A percentile compares a stretch with the other conserved stretches of the same genome.
Evolutionary conservation across 2,113 vertebrate species (phyloP).

Genomic region (Lepus timidus): DNA sequence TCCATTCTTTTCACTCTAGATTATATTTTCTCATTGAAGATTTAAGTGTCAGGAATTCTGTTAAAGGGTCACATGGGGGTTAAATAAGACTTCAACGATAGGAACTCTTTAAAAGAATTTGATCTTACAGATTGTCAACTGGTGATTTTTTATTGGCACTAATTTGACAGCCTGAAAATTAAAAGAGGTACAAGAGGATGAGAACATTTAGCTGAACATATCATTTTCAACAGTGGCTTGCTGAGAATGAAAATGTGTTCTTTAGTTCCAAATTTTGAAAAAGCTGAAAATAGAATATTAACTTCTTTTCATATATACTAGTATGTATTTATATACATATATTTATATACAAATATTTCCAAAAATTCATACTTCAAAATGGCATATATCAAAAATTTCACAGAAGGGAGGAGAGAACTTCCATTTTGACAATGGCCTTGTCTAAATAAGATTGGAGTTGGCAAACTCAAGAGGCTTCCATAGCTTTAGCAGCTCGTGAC

Average conservation of each 20-base stretch:
- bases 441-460: no score
- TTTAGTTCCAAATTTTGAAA: conserved; percentile 10
- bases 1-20: conserved; percentile 49
- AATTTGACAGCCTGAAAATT: conserved; percentile 70
- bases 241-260: background rate
- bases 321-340: no score
- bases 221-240: background rate
- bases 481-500: no score
- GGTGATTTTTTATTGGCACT: background rate
- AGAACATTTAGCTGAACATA: background rate
- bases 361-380: no score
- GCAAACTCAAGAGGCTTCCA: no score
- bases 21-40: conserved; percentile 44
- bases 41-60: conserved; percentile 53
- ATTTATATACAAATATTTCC: background rate
- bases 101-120: conserved; percentile 19
- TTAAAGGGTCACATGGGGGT: conserved; percentile 21
- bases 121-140: background rate
- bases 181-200: conserved; percentile 43
- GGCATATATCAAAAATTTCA: no score
- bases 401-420: no score
- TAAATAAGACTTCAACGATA: conserved; percentile 18
- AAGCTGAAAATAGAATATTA: conserved; percentile 14
- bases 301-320: background rate
- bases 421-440: no score